Evolutionary conservation across 1,140 invertebrate genomes (phyloP).

Genomic region (Zaprionus ghesquierei): DNA sequence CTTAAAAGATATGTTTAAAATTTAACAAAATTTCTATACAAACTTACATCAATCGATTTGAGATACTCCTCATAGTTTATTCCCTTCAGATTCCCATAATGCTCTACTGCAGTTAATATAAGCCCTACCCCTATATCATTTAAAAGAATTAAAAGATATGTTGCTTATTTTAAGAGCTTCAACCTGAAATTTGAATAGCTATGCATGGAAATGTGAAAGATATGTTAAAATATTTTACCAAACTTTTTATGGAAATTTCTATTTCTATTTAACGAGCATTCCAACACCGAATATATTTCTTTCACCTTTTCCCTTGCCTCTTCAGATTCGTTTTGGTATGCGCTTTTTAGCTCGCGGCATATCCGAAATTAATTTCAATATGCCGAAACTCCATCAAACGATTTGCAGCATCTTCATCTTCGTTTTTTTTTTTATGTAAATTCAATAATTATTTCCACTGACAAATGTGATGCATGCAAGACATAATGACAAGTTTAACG

Average conservation of each 20-base stretch:
- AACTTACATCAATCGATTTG: too few species aligned
- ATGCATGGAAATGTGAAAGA: neutral
- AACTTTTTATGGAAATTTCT: neutral
- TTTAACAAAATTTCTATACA: too few species aligned
- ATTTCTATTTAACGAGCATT: neutral
- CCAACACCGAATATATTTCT: neutral
- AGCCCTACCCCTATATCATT: too few species aligned
- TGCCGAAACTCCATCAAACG: neutral
- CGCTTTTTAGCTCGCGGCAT: neutral
- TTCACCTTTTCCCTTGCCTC: neutral
- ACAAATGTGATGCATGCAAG: neutral
- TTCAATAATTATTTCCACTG: neutral
- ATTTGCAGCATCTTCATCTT: too few species aligned
- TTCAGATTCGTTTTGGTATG: neutral
- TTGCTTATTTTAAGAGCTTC: too few species aligned
- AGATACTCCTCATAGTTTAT: too few species aligned
- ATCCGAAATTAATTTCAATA: neutral
- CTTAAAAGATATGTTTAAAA: too few species aligned
- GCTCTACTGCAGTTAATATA: too few species aligned
- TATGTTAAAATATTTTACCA: neutral
- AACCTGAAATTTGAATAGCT: neutral
- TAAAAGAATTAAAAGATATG: too few species aligned
- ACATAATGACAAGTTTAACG: constrained; percentile 11
- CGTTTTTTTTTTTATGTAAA: constrained; percentile 6
- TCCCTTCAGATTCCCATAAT: too few species aligned